Evolutionary conservation across 2,113 vertebrate genomes (phyloP).

Genomic region (Microcebus griseorufus): DNA sequence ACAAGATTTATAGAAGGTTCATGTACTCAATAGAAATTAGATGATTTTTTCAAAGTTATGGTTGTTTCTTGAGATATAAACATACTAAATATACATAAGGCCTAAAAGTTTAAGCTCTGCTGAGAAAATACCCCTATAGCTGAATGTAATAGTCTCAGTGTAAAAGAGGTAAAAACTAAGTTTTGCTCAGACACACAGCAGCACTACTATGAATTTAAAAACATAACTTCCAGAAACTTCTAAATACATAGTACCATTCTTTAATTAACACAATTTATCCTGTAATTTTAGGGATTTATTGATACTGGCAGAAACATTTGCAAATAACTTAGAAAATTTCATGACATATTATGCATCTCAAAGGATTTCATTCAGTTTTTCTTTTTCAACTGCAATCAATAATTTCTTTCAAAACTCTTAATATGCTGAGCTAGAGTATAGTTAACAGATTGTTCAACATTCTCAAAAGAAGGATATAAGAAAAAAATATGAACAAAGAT

Average conservation of each 20-base stretch:
- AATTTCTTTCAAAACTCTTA: constrained; percentile 83
- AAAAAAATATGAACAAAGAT: constrained; percentile 76
- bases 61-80: constrained; percentile 61
- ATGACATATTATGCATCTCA: constrained; percentile 76
- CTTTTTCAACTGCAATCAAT: constrained; percentile 76
- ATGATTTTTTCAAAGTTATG: constrained; percentile 76
- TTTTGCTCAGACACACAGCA: constrained; percentile 56
- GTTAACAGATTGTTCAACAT: constrained; percentile 76
- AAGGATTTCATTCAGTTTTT: constrained; percentile 76
- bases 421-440: constrained; percentile 59
- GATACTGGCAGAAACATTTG: constrained; percentile 82
- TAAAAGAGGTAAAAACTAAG: constrained; percentile 53
- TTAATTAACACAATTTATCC: constrained; percentile 80
- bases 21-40: constrained; percentile 69
- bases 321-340: constrained; percentile 82
- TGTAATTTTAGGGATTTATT: constrained; percentile 83
- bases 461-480: constrained; percentile 72
- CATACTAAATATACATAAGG: constrained; percentile 68
- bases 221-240: constrained; percentile 79
- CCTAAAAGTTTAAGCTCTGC: constrained; percentile 73
- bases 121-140: constrained; percentile 71
- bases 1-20: constrained; percentile 67
- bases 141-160: constrained; percentile 40
- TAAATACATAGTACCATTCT: constrained; percentile 76
- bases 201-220: constrained; percentile 68